Conservation (phyloP, 2,888 invertebrate species). For the Agrotis segetum region DNA sequence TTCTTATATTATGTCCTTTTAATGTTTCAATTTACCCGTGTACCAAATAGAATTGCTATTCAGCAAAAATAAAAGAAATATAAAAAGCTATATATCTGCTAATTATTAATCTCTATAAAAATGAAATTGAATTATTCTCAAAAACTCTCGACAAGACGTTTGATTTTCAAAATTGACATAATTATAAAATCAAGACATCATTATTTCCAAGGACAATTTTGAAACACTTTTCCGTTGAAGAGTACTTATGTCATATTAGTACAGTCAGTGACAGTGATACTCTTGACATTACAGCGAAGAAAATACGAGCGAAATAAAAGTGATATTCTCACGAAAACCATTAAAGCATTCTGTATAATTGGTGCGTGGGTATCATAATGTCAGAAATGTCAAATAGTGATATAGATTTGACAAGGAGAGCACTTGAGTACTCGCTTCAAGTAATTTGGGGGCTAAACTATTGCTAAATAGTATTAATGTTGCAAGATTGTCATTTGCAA, state of each 20-base stretch:
- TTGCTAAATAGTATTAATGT: background rate
- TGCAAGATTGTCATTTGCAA: background rate
- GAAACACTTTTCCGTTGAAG: slow-evolving; percentile 30
- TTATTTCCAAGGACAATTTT: slow-evolving; percentile 16
- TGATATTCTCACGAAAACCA: slow-evolving; percentile 12
- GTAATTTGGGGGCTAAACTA: background rate
- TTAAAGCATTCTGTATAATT: slow-evolving; percentile 27
- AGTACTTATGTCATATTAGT: slow-evolving; percentile 16
- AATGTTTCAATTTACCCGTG: too few relatives aligned
- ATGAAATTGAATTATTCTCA: too few relatives aligned
- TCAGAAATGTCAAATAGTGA: slow-evolving; percentile 19
- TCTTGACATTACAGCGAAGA: slow-evolving; percentile 42
- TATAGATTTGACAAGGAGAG: slow-evolving; percentile 30
- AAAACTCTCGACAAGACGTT: background rate
- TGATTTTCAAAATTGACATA: background rate
- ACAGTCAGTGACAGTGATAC: slow-evolving; percentile 44
- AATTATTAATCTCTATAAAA: background rate
- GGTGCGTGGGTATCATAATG: slow-evolving; percentile 36
- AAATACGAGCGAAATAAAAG: background rate
- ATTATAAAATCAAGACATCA: background rate
- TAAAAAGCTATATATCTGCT: background rate
- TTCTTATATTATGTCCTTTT: background rate
- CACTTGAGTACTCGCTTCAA: slow-evolving; percentile 2
- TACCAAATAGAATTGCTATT: background rate
- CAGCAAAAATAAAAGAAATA: background rate